Conservation (phyloP, 2,888 invertebrate genomes). For the Drosophila mettleri region DNA sequence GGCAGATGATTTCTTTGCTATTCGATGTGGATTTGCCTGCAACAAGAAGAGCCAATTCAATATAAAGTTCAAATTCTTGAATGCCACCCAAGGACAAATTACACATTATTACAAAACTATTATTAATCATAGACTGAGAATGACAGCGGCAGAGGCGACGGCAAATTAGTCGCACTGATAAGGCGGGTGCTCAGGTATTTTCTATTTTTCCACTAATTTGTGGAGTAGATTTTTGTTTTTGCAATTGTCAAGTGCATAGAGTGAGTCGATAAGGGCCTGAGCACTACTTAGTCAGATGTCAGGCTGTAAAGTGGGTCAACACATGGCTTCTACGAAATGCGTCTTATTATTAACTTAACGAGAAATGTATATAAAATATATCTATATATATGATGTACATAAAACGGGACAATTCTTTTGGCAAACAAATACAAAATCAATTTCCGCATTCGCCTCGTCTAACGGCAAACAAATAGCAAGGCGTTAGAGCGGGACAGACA, state of each 20-base stretch:
- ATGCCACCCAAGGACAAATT: slow-evolving; percentile 22
- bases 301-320: slow-evolving; percentile 50
- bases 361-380: not conserved
- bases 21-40: slow-evolving; percentile 87
- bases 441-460: slow-evolving; percentile 54
- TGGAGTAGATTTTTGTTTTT: slow-evolving; percentile 18
- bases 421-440: slow-evolving; percentile 26
- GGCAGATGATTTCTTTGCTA: slow-evolving; percentile 85
- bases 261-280: slow-evolving; percentile 40
- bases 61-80: slow-evolving; percentile 9
- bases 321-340: slow-evolving; percentile 16
- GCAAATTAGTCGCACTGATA: slow-evolving; percentile 32
- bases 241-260: slow-evolving; percentile 31
- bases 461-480: slow-evolving; percentile 44
- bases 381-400: not conserved
- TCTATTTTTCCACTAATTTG: slow-evolving; percentile 34
- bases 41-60: slow-evolving; percentile 72
- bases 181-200: slow-evolving; percentile 15
- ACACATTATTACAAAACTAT: slow-evolving; percentile 10
- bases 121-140: slow-evolving; percentile 33
- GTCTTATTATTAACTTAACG: not conserved
- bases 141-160: slow-evolving; percentile 10
- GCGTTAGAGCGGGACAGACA: slow-evolving; percentile 26
- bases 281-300: slow-evolving; percentile 42
- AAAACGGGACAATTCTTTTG: slow-evolving; percentile 33